Evolutionary conservation across 2,888 invertebrate species (phyloP), one percentile per base, ranked within the genome.

Genomic region (Leptarthrus brevirostris): DNA sequence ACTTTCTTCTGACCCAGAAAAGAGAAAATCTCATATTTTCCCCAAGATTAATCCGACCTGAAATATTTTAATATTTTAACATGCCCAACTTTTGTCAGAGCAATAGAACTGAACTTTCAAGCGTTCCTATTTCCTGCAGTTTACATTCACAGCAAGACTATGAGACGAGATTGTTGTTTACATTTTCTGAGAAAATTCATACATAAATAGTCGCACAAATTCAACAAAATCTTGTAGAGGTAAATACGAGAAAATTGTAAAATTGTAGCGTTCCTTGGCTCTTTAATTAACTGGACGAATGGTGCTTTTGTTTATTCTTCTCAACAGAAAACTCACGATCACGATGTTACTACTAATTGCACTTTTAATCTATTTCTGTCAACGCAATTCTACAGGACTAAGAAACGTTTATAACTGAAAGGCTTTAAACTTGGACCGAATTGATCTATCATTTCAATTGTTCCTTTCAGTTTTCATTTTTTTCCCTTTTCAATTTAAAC

Each of bases 11-110:
- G 61, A 61, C 61, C 61, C 36, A 30, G 61, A 36, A 20, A 14
- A 61, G 40, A 61, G 61, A 61, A 40, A 56, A 61, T 36, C 36
- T 34, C 61, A 61, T 36, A 61, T 61, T 61, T 61, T 61, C 36
- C 36, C 26, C 34, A n/a, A 36, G 22, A n/a, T n/a, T n/a, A n/a
- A n/a, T n/a, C n/a, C n/a, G n/a, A 61, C 18, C 61, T 40, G 61
- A 61, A 61, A 36, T 36, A 20, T 61, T 61, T 61, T 61, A 36
- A 36, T 61, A 36, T 61, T 61, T 61, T 61, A 61, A 30, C n/a
- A 30, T 30, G 8, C 30, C 8, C 8, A 30, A n/a, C n/a, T n/a
- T n/a, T n/a, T n/a, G n/a, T n/a, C n/a, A n/a, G n/a, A n/a, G n/a
- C n/a, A n/a, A n/a, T n/a, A n/a, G n/a, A n/a, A n/a, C n/a, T n/a